Percentiles rank a stretch among this genome's conserved stretches.
Evolutionary conservation across 2,797 vertebrate species (phyloP).

Genomic region (Monodelphis domestica): DNA sequence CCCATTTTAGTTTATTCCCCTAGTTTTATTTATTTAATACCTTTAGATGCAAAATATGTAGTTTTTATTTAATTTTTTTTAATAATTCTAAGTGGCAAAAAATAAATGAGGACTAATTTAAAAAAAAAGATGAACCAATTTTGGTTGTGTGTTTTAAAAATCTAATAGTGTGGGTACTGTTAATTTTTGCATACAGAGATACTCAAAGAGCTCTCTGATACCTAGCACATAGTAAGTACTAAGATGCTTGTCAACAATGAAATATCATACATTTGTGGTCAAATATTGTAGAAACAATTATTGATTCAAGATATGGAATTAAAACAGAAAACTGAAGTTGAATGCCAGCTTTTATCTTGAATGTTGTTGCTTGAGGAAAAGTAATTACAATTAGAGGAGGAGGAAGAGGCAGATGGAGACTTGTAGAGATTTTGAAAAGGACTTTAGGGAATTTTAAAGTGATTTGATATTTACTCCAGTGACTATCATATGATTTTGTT

Average conservation of each 20-base stretch:
- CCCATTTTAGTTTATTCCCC: neutral
- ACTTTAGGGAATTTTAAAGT: neutral
- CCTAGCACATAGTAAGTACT: neutral
- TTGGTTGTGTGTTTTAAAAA: neutral
- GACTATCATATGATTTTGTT: neutral
- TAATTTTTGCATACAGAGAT: constrained; percentile 30
- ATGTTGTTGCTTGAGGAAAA: neutral
- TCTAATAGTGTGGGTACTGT: constrained; percentile 11
- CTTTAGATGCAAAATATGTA: neutral
- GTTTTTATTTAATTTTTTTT: neutral
- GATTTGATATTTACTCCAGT: neutral
- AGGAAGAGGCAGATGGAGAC: neutral
- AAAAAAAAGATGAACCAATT: neutral
- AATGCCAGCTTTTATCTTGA: neutral
- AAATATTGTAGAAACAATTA: neutral
- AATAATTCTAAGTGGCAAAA: neutral
- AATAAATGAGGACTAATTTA: too few species aligned
- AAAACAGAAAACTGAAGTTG: neutral
- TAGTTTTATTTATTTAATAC: neutral
- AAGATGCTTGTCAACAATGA: neutral
- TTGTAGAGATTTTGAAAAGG: neutral
- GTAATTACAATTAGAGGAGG: neutral
- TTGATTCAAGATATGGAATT: neutral
- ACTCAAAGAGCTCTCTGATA: neutral
- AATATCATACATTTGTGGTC: neutral